Conservation (phyloP, 2,888 invertebrate genomes). For the Helicoverpa assulta region DNA sequence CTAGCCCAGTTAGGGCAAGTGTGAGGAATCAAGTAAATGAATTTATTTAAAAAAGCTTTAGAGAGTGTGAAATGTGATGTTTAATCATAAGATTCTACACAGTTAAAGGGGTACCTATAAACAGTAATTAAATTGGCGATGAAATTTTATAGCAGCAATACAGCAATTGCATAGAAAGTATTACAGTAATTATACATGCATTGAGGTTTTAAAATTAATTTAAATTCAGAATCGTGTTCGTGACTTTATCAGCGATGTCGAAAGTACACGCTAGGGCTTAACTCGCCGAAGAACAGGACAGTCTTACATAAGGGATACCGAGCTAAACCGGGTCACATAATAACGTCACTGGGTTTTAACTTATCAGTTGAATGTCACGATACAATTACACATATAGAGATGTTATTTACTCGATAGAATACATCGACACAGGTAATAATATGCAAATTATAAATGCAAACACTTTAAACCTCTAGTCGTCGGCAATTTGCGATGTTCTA, state of each 20-base stretch:
- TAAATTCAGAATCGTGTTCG: conserved; percentile 53
- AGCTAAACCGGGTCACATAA: conserved; percentile 61
- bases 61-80: neutral
- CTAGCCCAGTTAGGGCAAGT: no score
- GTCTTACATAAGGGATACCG: conserved; percentile 61
- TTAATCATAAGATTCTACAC: neutral
- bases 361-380: conserved; percentile 21
- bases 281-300: conserved; percentile 50
- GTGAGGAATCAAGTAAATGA: no score
- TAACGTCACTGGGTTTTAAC: conserved; percentile 55
- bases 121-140: neutral
- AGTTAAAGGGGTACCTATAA: neutral
- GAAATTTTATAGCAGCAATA: neutral
- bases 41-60: no score
- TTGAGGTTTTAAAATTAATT: conserved; percentile 32
- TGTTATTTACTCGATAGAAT: conserved; percentile 27
- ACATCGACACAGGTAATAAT: conserved; percentile 18
- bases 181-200: conserved; percentile 32
- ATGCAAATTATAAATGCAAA: conserved; percentile 49
- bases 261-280: conserved; percentile 52
- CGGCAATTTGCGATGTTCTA: conserved; percentile 38
- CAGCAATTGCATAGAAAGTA: neutral
- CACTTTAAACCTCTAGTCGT: conserved; percentile 26
- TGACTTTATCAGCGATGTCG: conserved; percentile 54
- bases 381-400: conserved; percentile 22